phyloP scores from a whole-genome alignment of 2,888 invertebrate species.

The Lasioglossum figueresi region DNA sequence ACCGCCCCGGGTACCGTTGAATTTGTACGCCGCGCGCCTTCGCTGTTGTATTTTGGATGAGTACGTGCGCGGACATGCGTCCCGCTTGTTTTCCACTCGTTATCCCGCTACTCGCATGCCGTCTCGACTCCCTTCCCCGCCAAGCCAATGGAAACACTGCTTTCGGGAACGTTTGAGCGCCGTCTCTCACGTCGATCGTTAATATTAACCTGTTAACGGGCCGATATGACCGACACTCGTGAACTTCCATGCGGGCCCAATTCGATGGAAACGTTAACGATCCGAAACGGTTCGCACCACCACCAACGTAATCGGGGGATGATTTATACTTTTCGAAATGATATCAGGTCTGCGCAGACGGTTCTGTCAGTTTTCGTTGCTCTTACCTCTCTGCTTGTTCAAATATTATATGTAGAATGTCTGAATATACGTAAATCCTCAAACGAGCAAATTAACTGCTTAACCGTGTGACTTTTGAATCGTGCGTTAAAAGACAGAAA shows the following conservation, averaged over 20 bases:
- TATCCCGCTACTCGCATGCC: neutral
- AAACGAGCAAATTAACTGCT: neutral
- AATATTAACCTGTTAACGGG: constrained; percentile 6
- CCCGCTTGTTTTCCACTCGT: constrained; percentile 26
- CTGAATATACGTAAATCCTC: neutral
- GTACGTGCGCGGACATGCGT: constrained; percentile 31
- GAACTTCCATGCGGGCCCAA: neutral
- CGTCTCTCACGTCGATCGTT: neutral
- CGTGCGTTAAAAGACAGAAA: neutral
- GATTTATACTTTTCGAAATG: neutral
- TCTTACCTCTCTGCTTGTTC: neutral
- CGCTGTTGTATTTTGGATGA: constrained; percentile 54
- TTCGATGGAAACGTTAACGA: neutral
- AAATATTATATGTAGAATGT: neutral
- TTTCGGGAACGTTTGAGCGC: neutral
- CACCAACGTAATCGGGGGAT: neutral
- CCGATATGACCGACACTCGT: neutral
- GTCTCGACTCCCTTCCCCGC: neutral
- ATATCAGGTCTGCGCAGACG: neutral
- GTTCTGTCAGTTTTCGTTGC: neutral
- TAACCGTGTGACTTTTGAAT: neutral
- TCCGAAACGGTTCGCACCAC: neutral
- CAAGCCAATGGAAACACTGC: neutral
- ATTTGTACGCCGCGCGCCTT: constrained; percentile 13
- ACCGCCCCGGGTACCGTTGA: neutral